Evolutionary conservation across 2,888 invertebrate genomes (phyloP).

Genomic region (Synergus gifuensis): DNA sequence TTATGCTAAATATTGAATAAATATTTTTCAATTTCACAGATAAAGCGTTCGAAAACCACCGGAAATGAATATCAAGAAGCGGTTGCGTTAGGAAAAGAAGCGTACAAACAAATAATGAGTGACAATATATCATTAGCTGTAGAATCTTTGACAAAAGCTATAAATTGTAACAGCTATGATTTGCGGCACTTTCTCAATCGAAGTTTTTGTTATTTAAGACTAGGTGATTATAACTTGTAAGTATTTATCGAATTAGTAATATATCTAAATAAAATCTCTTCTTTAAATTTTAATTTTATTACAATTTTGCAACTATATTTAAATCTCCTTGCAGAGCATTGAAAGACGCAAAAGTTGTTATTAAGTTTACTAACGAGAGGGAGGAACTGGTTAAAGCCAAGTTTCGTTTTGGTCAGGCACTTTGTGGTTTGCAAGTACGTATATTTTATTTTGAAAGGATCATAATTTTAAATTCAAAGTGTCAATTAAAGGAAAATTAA

Average conservation of each 20-base stretch:
- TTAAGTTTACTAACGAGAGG: conserved; percentile 41
- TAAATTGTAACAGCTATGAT: conserved; percentile 47
- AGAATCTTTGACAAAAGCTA: conserved; percentile 45
- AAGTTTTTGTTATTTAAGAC: conserved; percentile 50
- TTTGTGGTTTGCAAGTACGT: conserved; percentile 45
- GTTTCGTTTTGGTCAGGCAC: conserved; percentile 51
- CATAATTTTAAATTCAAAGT: not conserved
- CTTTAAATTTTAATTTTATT: not conserved
- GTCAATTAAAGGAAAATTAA: not conserved
- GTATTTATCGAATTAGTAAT: conserved; percentile 19
- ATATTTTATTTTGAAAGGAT: not conserved
- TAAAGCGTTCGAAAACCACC: not conserved
- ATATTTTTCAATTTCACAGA: not conserved
- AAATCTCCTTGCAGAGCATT: conserved; percentile 48
- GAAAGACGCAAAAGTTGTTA: conserved; percentile 51
- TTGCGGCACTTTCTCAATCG: conserved; percentile 56
- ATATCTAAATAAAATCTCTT: conserved; percentile 1
- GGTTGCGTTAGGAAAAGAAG: conserved; percentile 43
- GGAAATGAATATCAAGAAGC: not conserved
- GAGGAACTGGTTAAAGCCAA: conserved; percentile 49
- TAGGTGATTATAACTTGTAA: conserved; percentile 44
- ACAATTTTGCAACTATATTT: not conserved
- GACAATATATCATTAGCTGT: conserved; percentile 42
- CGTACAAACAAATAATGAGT: conserved; percentile 43
- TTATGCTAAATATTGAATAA: not conserved